Conservation (phyloP, 2,888 invertebrate species). For the Meliscaeva auricollis region DNA sequence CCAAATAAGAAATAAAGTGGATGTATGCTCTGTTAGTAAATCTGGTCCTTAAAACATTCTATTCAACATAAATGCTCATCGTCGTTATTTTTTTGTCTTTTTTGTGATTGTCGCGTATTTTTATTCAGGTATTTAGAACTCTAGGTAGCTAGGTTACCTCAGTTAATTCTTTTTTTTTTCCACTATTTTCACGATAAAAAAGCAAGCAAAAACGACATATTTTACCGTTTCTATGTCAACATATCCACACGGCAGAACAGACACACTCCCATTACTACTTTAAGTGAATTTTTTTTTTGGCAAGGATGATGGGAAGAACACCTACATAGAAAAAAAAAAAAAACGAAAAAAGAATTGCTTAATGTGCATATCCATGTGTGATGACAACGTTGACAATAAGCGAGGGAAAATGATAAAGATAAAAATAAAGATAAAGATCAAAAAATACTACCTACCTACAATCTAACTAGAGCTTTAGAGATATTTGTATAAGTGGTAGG, state of each 20-base stretch:
- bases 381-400: conserved; percentile 26
- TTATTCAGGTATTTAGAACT: not conserved
- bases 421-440: conserved; percentile 44
- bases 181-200: conserved; percentile 11
- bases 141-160: not conserved
- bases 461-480: conserved; percentile 1
- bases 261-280: not conserved
- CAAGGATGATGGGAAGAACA: not conserved
- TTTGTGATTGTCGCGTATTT: not conserved
- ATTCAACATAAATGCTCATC: not conserved
- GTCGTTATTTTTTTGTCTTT: not conserved
- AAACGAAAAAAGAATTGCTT: conserved; percentile 26
- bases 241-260: not conserved
- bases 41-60: not conserved
- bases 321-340: not conserved
- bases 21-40: not conserved
- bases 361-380: conserved; percentile 57
- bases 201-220: conserved; percentile 6
- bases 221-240: conserved; percentile 42
- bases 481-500: not conserved
- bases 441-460: conserved; percentile 15
- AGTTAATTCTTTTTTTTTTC: conserved; percentile 17
- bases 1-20: too few species aligned
- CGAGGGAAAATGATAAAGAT: conserved; percentile 13
- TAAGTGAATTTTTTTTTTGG: conserved; percentile 9